phyloP scores from a whole-genome alignment of 1,140 invertebrate genomes.

The Pantala flavescens region DNA sequence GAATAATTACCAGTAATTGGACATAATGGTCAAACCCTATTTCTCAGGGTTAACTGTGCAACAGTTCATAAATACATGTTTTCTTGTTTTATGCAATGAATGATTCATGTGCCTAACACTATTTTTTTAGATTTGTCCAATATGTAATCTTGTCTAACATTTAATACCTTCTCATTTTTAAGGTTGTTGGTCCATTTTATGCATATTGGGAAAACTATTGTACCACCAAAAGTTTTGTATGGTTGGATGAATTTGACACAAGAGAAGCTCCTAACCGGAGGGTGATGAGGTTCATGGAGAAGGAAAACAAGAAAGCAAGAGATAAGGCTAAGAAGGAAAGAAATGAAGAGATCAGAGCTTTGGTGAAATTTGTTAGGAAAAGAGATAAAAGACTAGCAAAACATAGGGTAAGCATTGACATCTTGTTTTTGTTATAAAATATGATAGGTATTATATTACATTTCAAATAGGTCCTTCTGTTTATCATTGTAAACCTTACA shows the following conservation, averaged over 20 bases:
- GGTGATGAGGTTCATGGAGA: constrained; percentile 74
- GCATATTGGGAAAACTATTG: constrained; percentile 81
- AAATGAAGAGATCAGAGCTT: constrained; percentile 82
- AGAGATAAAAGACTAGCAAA: constrained; percentile 81
- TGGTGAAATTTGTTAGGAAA: constrained; percentile 85
- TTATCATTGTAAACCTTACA: too few relatives aligned
- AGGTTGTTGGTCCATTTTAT: constrained; percentile 83
- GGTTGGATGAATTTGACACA: constrained; percentile 88
- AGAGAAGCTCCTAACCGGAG: constrained; percentile 68
- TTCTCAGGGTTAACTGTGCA: too few relatives aligned
- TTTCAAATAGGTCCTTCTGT: too few relatives aligned
- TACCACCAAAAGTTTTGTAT: constrained; percentile 70
- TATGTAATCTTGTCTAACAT: not conserved
- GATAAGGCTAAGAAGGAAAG: constrained; percentile 80
- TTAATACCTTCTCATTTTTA: constrained; percentile 16
- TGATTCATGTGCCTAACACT: too few relatives aligned
- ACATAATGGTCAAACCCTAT: too few relatives aligned
- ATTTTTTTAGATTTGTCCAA: too few relatives aligned
- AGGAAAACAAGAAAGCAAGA: constrained; percentile 91
- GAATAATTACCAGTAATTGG: too few relatives aligned
- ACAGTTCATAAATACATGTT: too few relatives aligned
- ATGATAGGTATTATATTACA: too few relatives aligned
- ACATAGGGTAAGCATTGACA: constrained; percentile 31
- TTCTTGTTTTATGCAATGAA: too few relatives aligned
- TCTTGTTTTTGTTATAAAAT: too few relatives aligned